Percentiles rank a stretch among this genome's conserved stretches.
Evolutionary conservation across 2,888 invertebrate species (phyloP).

Genomic region (Cephonodes hylas): DNA sequence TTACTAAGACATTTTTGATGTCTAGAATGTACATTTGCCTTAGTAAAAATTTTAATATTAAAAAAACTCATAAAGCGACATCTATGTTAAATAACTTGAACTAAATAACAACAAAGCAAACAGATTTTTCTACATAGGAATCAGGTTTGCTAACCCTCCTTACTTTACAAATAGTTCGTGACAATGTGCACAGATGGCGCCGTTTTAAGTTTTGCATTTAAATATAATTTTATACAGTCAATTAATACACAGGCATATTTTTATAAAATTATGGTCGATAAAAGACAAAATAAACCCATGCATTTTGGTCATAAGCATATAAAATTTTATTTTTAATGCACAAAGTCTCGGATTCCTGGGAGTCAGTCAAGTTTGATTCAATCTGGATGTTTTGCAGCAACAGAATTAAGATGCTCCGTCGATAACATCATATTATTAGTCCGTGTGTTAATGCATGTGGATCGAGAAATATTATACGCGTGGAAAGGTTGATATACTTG

Average conservation of each 20-base stretch:
- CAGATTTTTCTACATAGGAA: background rate
- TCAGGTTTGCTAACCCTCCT: background rate
- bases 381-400: constrained; percentile 39
- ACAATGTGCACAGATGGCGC: background rate
- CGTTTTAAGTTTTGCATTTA: background rate
- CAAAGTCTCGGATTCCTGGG: constrained; percentile 42
- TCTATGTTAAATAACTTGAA: background rate
- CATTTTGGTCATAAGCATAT: background rate
- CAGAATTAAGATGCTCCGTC: constrained; percentile 50
- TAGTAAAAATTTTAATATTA: background rate
- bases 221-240: background rate
- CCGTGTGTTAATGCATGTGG: constrained; percentile 44
- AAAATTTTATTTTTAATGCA: background rate
- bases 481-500: constrained; percentile 41
- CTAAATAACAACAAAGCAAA: background rate
- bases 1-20: too few species aligned
- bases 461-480: constrained; percentile 65
- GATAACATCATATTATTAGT: constrained; percentile 47
- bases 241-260: background rate
- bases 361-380: constrained; percentile 50
- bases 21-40: too few species aligned
- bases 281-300: background rate
- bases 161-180: background rate
- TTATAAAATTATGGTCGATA: background rate
- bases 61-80: background rate